A percentile compares a stretch with the other conserved stretches of the same genome.
Evolutionary conservation across 2,888 invertebrate genomes (phyloP).

Genomic region (Diachrysia chrysitis): DNA sequence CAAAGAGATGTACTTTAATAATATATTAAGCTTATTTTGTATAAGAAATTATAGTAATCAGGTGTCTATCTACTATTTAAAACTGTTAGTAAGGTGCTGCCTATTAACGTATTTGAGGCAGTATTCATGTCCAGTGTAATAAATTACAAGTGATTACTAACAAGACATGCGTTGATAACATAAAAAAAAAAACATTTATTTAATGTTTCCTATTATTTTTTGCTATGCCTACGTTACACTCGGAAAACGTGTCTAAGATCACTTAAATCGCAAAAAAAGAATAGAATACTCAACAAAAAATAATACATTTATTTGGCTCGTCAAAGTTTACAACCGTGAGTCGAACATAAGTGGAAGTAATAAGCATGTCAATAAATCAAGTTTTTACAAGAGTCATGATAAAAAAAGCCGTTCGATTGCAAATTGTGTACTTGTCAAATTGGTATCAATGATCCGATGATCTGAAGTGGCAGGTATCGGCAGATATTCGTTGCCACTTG

Average conservation of each 20-base stretch:
- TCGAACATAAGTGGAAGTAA: slow-evolving; percentile 67
- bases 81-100: not conserved
- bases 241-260: not conserved
- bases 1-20: no score
- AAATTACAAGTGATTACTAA: not conserved
- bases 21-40: no score
- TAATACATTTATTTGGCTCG: slow-evolving; percentile 3
- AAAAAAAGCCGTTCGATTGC: slow-evolving; percentile 69
- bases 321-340: slow-evolving; percentile 55
- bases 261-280: not conserved
- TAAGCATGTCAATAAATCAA: slow-evolving; percentile 78
- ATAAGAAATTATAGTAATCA: no score
- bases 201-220: not conserved
- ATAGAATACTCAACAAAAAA: not conserved
- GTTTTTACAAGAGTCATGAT: slow-evolving; percentile 64
- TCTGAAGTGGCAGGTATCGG: slow-evolving; percentile 42
- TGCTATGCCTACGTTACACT: not conserved
- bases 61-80: not conserved
- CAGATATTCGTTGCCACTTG: slow-evolving; percentile 22
- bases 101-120: not conserved
- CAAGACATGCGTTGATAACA: not conserved
- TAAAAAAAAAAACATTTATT: not conserved
- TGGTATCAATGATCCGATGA: slow-evolving; percentile 45
- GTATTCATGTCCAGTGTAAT: not conserved
- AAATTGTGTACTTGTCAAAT: slow-evolving; percentile 73